Conservation (phyloP, 2,797 vertebrate genomes). For the Propithecus perrieri region DNA sequence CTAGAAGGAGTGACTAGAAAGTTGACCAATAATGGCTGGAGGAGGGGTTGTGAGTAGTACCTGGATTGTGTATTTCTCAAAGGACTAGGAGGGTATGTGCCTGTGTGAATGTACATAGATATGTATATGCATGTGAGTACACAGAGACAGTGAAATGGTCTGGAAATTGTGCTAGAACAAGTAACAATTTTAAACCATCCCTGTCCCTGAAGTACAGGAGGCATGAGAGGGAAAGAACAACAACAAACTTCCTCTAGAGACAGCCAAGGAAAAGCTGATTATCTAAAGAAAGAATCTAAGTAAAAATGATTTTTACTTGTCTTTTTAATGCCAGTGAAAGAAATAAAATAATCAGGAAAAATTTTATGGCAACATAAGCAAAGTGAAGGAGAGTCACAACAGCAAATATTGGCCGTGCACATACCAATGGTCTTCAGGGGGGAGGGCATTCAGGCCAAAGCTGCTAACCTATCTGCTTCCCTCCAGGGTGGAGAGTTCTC, state of each 20-base stretch:
- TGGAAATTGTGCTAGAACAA: not conserved
- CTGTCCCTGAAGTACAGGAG: not conserved
- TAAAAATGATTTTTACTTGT: not conserved
- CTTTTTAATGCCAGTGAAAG: not conserved
- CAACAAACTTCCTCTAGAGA: not conserved
- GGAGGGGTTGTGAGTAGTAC: not conserved
- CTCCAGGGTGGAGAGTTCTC: not conserved
- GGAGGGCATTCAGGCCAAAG: not conserved
- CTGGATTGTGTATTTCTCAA: too few relatives aligned
- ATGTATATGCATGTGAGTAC: too few relatives aligned
- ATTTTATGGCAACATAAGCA: not conserved
- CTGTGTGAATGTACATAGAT: not conserved
- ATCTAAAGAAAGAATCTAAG: not conserved
- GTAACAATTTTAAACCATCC: not conserved
- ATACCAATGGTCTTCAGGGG: not conserved
- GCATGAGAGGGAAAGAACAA: not conserved
- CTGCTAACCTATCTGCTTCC: not conserved
- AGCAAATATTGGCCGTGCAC: accelerated
- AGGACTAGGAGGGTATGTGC: not conserved
- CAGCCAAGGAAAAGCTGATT: not conserved
- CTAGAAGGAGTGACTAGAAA: not conserved
- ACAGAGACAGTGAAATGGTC: not conserved
- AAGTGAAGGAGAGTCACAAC: not conserved
- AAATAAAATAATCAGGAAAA: not conserved
- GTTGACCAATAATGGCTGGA: not conserved